Percentiles rank a stretch among this genome's conserved stretches.
Conservation (phyloP, 2,797 vertebrate genomes). For the Mastacembelus armatus region DNA sequence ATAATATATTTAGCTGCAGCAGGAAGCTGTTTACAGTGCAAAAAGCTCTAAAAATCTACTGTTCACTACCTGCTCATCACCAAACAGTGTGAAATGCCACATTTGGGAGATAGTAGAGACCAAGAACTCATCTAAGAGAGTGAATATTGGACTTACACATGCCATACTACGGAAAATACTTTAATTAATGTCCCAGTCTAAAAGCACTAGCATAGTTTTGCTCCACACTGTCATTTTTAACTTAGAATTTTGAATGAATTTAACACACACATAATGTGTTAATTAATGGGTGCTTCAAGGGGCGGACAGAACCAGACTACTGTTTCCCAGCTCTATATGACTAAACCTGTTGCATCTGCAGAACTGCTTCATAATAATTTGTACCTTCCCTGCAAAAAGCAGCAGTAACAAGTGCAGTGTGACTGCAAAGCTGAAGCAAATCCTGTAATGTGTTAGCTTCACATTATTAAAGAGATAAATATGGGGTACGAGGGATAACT, state of each 20-base stretch:
- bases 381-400: conserved; percentile 1
- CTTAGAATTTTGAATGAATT: neutral
- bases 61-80: no score
- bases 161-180: no score
- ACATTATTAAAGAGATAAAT: conserved; percentile 28
- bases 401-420: neutral
- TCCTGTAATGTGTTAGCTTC: neutral
- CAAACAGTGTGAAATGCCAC: neutral
- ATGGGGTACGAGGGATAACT: neutral
- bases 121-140: no score
- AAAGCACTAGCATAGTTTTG: no score
- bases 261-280: no score
- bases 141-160: no score
- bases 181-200: no score
- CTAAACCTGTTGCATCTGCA: neutral
- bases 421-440: neutral
- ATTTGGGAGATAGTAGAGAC: no score
- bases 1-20: neutral
- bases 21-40: neutral
- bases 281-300: no score
- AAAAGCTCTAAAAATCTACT: neutral
- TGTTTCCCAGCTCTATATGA: no score
- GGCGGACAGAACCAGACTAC: no score
- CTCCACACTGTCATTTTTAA: no score
- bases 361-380: neutral